Conservation (phyloP, 92 coral and sea anemone genomes). For the Heliopora coerulea region DNA sequence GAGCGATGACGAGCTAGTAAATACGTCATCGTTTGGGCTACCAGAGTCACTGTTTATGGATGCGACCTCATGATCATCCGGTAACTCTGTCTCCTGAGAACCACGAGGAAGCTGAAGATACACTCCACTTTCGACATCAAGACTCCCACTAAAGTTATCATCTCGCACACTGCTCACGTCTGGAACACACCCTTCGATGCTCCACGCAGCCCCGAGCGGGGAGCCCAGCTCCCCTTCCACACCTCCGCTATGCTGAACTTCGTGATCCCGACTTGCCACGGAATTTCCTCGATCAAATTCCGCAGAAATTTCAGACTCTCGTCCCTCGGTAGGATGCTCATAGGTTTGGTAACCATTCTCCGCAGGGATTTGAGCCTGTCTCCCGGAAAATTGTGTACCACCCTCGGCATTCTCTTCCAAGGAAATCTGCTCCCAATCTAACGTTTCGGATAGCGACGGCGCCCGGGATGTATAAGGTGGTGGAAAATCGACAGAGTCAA, state of each 20-base stretch:
- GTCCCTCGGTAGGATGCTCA: too few species aligned
- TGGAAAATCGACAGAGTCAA: constrained; percentile 94
- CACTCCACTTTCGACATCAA: background rate
- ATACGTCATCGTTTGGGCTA: constrained; percentile 4
- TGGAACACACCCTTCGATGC: background rate
- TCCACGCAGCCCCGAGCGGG: background rate
- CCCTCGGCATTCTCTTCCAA: too few species aligned
- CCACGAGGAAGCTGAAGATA: background rate
- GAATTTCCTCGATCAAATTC: background rate
- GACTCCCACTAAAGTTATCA: background rate
- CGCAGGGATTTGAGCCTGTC: too few species aligned
- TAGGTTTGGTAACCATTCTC: too few species aligned
- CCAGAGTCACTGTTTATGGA: background rate
- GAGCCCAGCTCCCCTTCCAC: constrained; percentile 11
- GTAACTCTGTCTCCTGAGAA: background rate
- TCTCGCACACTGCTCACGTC: background rate
- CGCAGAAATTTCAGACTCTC: background rate
- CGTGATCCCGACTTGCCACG: background rate
- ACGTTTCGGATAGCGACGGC: constrained; percentile 74
- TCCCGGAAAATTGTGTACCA: too few species aligned
- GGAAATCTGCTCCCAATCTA: too few species aligned
- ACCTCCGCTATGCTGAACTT: background rate
- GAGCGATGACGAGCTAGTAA: background rate
- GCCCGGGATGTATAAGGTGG: constrained; percentile 95
- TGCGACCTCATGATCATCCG: background rate